Evolutionary conservation across 2,888 invertebrate species (phyloP), one percentile per base, ranked within the genome.

Genomic region (Drosophila parthenogenetica): DNA sequence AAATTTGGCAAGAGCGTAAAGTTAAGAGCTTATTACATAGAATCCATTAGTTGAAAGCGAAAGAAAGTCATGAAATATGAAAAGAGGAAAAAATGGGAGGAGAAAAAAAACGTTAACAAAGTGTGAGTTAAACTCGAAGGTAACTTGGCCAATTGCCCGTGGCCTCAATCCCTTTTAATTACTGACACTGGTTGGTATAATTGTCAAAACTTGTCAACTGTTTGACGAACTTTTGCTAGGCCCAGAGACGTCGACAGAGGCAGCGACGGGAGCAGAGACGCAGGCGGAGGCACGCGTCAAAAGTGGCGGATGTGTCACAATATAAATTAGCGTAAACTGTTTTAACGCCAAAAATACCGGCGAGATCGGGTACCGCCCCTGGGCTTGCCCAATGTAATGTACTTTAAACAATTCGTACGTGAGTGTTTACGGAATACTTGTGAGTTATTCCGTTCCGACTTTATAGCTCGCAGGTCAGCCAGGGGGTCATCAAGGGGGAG

Each of bases 281-380:
- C 14, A 8, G 17, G 11, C 39, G 0, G 22, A 3, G 14, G 82
- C 79, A 79, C 82, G 76, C 73, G 79, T 79, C 80, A 66, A 69
- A 73, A 55, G 17, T 53, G 65, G 63, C 79, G 73, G 62, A 81
- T 81, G 65, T 84, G 80, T 89, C 89, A 88, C 76, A 85, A 89
- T 72, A 50, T 39, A 77, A 85, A 85, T 85, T 85, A 87, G 87
- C 85, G 87, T 87, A 84, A 89, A 85, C 82, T 85, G 87, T 87
- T 87, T 85, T 85, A 89, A 81, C 85, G 71, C 77, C 67, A 80
- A 73, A 53, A 66, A 42, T 50, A 43, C 58, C 10, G 22, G 37
- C 53, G 45, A 19, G 22, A 48, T 48, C 16, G 51, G 22, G 22
- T 39, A 32, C 60, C 25, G 66, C 51, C 70, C 59, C 63, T 60